phyloP scores from a whole-genome alignment of 2,888 invertebrate genomes.

The Lasioglossum pauxillum region DNA sequence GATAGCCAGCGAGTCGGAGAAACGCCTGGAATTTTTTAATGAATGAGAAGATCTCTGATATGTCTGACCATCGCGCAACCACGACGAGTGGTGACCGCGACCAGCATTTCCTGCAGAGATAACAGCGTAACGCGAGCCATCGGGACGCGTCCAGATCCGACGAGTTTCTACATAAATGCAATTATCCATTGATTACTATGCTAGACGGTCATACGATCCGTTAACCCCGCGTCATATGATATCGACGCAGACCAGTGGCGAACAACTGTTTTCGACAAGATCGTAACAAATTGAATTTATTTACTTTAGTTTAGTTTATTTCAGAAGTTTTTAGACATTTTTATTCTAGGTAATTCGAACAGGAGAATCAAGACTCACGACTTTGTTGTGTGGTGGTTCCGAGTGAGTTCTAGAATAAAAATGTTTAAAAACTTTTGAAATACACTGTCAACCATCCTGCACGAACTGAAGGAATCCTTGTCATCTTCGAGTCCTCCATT shows the following conservation, averaged over 20 bases:
- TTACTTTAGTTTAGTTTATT: too few relatives aligned
- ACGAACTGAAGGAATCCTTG: neutral
- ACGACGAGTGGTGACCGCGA: neutral
- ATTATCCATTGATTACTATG: neutral
- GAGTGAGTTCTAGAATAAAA: too few relatives aligned
- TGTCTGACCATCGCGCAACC: neutral
- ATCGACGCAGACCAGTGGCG: neutral
- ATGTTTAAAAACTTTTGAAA: neutral
- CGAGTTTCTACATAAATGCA: neutral
- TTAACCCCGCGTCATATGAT: neutral
- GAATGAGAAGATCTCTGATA: conserved; percentile 31
- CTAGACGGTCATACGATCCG: neutral
- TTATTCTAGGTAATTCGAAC: too few relatives aligned
- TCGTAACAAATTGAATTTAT: too few relatives aligned
- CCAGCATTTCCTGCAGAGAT: conserved; percentile 19
- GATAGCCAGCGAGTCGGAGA: conserved; percentile 23
- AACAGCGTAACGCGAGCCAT: neutral
- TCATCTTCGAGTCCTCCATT: neutral
- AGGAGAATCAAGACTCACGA: too few relatives aligned
- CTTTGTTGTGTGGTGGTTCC: too few relatives aligned
- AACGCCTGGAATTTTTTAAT: conserved; percentile 38
- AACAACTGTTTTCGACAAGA: too few relatives aligned
- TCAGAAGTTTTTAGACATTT: too few relatives aligned
- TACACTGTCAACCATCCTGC: neutral
- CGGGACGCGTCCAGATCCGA: neutral